Evolutionary conservation across 2,113 vertebrate genomes (phyloP), one percentile per base, ranked within the genome.

Genomic region (Pseudonaja textilis): DNA sequence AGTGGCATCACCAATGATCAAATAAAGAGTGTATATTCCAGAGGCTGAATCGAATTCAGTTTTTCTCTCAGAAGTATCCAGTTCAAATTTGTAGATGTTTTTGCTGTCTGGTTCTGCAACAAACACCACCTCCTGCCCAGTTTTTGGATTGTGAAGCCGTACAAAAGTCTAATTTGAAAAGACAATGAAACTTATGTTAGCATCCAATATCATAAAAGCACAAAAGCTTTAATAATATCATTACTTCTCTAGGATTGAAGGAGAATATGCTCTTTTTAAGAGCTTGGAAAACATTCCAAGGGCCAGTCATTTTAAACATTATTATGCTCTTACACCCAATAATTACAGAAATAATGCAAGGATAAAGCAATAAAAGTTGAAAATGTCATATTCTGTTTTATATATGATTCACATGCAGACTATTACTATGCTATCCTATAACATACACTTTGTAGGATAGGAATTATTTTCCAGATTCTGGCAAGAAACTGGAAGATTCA

Each of bases 101-200:
- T 99, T 99, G 96, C 96, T 98, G 93, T 99, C 99, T 0, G 99
- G 99, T 90, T 99, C 99, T 5, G 99, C 99, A 93, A 99, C 99
- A 96, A 99, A 99, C 92, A 99, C 98, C 0, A 99, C 99, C 96
- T 99, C 99, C 94, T 99, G 99, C 29, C 98, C 98, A 7, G 99
- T 99, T 96, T 99, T 99, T 92, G 99, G 99, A 95, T 99, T 99
- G 96, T 99, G 99, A 90, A 99, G 98, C 64, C 99, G 98, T 59
- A 99, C 99, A 92, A 99, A 99, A 12, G 99, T 99, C 99, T 99
- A 97, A 89, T 93, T 42, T 91, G 64, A 50, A 93, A 47, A 89
- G 74, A 69, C 69, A 42, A 34, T 5, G 89, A 85, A 55, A 93
- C 8, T n/a, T 52, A 29, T 12, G 1, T 74, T 87, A 29, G 86